Conservation (phyloP, 2,888 invertebrate genomes). For the Tanytarsus gracilentus region DNA sequence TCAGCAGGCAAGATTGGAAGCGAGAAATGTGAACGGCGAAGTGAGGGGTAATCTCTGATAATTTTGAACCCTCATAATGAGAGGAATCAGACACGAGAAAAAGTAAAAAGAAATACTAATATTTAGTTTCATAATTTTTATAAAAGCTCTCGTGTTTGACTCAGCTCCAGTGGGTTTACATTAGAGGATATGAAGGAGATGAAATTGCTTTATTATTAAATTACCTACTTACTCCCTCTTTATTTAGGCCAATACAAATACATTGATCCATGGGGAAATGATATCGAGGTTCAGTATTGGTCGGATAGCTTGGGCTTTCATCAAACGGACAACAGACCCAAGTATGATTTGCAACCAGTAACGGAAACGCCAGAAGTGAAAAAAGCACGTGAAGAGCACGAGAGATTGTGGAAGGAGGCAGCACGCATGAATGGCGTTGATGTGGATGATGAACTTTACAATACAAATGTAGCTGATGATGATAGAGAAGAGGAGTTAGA, state of each 20-base stretch:
- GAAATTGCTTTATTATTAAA: too few species aligned
- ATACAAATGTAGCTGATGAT: conserved; percentile 29
- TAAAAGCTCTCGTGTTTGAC: neutral
- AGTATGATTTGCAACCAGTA: conserved; percentile 51
- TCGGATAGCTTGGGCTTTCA: conserved; percentile 70
- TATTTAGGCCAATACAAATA: conserved; percentile 2
- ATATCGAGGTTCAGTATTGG: conserved; percentile 56
- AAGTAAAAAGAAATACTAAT: too few species aligned
- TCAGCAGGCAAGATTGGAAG: conserved; percentile 64
- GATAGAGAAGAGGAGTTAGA: conserved; percentile 28
- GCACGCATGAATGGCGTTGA: conserved; percentile 47
- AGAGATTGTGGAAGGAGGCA: conserved; percentile 58
- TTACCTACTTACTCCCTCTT: neutral
- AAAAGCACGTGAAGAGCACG: conserved; percentile 59
- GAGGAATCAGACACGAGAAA: too few species aligned
- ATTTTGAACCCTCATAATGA: conserved; percentile 40
- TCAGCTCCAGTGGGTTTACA: too few species aligned
- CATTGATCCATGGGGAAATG: conserved; percentile 21
- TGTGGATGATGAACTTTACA: conserved; percentile 41
- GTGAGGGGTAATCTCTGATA: conserved; percentile 63
- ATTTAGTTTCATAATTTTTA: too few species aligned
- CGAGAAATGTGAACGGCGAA: conserved; percentile 55
- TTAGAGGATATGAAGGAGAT: too few species aligned
- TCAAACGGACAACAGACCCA: conserved; percentile 63
- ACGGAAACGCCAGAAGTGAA: conserved; percentile 62